Base-by-base conservation (phyloP, 2,888 invertebrate species). In the Acrocyrtus sp. region DNA sequence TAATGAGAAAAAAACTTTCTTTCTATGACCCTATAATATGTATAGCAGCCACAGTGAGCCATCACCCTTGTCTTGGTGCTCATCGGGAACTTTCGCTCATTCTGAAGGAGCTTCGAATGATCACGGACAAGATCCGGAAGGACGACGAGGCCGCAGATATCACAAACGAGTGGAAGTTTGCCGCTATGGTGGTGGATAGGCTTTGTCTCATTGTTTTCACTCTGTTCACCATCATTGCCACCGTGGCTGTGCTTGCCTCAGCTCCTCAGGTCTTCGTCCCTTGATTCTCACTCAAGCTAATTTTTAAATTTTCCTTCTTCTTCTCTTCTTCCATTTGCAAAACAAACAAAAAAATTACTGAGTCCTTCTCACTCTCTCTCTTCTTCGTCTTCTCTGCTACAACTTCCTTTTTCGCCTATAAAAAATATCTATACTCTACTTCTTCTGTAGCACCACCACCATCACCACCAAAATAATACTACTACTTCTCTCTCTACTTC, bases 191-290 rank as follows among this genome's bases (percentile, higher is more conserved):
- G 88, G 95, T 98, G 89, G 98, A 98, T 91, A 92, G 97, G 90
- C 91, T 97, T 90, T 98, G 98, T 92, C 94, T 98, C 91, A 95
- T 96, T 90, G 92, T 96, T 89, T 98, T 98, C 92, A 95, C 96
- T 88, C 91, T 95, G 89, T 96, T 96, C 91, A 96, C 96, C 88
- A 94, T 95, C 90, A 91, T 95, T 88, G 95, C 95, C 87, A 95
- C 96, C 87, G 92, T 95, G 89, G 95, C 95, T 88, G 95, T 96
- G 89, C 91, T 96, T 86, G 91, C 95, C 88, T 94, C 95, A 87
- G 96, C 96, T 87, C 96, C 96, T 84, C 95, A 96, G 78, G 72
- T 75, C 73, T 73, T 72, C 68, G 73, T 75, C 74, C 77, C 77
- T 77, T 77, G 77, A 77, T 77, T 77, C 70, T 74, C 73, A 76